Base-by-base conservation (phyloP, 1,140 invertebrate species). In the Aleiodes sp. region DNA sequence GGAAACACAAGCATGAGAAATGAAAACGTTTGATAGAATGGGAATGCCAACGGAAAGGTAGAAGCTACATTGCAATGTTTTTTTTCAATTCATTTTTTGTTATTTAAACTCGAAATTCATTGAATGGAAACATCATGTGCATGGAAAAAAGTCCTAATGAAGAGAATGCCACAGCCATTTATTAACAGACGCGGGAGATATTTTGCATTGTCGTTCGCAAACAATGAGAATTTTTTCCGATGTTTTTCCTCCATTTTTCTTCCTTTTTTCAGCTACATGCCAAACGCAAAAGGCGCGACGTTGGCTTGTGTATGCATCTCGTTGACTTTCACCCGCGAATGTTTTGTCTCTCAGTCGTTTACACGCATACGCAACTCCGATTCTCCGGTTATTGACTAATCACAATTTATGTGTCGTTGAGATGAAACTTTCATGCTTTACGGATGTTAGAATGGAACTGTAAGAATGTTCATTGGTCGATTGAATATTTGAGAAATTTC, bases 321-420 rank as follows among this genome's bases (percentile, higher is more conserved):
- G 75, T 74, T 41, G 43, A 73, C 73, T 76, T 77, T 76, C 77
- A 74, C 72, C 29, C 60, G 67, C 66, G 60, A 66, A 24, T 52
- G 46, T 52, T 52, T 52, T 52, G 21, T 52, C 46, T 52, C 46
- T 21, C 21, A 21, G 19, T 52, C 19, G 70, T 72, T 35, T 70
- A 65, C 41, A 65, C 43, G 37, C 39, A 77, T 70, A 73, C 41
- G 61, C 21, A 57, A 63, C 63, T 70, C 74, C 70, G 35, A 73
- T 69, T 70, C 59, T 59, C 59, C 69, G 56, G 64, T 71, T 74
- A 62, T 80, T 80, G 70, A 73, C 75, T 75, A 77, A 81, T 81
- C 75, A 74, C 81, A 77, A 80, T 78, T 80, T 82, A 80, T 77
- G 79, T 71, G 59, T 71, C 43, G 73, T 72, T 74, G 74, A 62